Conservation (phyloP, 2,113 vertebrate genomes). For the Neogobius melanostomus region DNA sequence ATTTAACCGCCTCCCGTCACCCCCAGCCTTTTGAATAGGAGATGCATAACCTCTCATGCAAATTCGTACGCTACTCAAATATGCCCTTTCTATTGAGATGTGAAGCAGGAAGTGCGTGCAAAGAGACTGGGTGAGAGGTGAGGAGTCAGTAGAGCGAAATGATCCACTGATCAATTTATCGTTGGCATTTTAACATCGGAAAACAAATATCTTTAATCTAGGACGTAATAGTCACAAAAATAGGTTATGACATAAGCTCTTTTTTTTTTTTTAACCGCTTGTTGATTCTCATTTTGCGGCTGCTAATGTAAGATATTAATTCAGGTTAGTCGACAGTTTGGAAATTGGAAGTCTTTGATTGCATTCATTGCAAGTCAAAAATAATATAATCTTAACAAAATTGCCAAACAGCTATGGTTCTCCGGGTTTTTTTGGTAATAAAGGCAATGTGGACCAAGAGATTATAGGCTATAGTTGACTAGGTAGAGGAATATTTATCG, state of each 20-base stretch:
- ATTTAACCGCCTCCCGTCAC: slow-evolving; percentile 34
- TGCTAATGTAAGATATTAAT: background rate
- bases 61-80: slow-evolving; percentile 50
- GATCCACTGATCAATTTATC: slow-evolving; percentile 12
- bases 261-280: background rate
- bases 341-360: too few relatives aligned
- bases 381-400: too few relatives aligned
- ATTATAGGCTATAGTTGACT: too few relatives aligned
- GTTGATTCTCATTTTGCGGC: background rate
- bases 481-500: too few relatives aligned
- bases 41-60: slow-evolving; percentile 44
- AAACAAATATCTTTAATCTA: background rate
- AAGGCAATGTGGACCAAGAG: too few relatives aligned
- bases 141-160: slow-evolving; percentile 20
- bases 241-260: background rate
- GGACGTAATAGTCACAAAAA: background rate
- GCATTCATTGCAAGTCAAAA: too few relatives aligned
- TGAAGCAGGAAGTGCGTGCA: slow-evolving; percentile 13
- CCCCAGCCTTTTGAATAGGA: slow-evolving; percentile 31
- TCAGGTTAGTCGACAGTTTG: background rate
- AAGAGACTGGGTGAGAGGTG: slow-evolving; percentile 2
- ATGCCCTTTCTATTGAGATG: slow-evolving; percentile 30
- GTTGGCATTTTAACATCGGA: background rate
- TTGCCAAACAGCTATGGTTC: too few relatives aligned
- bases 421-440: too few relatives aligned